Evolutionary conservation across 2,888 invertebrate genomes (phyloP), one percentile per base, ranked within the genome.

Genomic region (Sarcophaga carnaria): DNA sequence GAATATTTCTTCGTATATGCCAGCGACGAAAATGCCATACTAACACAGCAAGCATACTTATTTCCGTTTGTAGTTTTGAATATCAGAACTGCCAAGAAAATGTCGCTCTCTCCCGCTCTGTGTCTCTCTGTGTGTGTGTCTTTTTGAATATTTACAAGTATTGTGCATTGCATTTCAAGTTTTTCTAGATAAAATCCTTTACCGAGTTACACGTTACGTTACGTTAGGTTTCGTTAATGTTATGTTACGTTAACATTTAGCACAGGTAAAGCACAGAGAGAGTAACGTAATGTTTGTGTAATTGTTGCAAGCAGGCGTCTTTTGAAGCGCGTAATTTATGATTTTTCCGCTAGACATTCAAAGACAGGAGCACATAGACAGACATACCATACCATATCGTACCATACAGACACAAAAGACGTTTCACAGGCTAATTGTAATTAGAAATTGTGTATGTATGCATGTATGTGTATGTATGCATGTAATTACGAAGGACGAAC

Each of bases 371-470:
- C 37, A 37, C 37, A 37, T 37, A 37, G 37, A 37, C 10, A 37
- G 79, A 83, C 83, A 86, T 27, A 27, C 27, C 27, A 4, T 0
- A 0, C 27, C 27, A 27, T 25, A 3, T 3, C 25, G 1, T 27
- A 0, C 27, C 4, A 27, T 27, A 27, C 11, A 76, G 79, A 86
- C 83, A 86, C 87, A 83, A 83, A 83, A 88, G 86, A 86, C 86
- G 81, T 86, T 37, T 54, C 80, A 84, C 80, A 86, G 80, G 87
- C 88, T 89, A 89, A 89, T 89, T 88, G 89, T 89, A 89, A 89
- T 89, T 89, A 84, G 89, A 89, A 89, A 76, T 83, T 83, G 87
- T 82, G 83, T 83, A 81, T 83, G 27, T 78, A 69, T 83, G 27
- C 72, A 69, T 67, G 63, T 27, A 49, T 66, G 64, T 27, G 62